These are phyloP conservation scores for Sitta europaea DNA, from an alignment of 2,113 vertebrate genomes.

Conservation along the genomic window DNA sequence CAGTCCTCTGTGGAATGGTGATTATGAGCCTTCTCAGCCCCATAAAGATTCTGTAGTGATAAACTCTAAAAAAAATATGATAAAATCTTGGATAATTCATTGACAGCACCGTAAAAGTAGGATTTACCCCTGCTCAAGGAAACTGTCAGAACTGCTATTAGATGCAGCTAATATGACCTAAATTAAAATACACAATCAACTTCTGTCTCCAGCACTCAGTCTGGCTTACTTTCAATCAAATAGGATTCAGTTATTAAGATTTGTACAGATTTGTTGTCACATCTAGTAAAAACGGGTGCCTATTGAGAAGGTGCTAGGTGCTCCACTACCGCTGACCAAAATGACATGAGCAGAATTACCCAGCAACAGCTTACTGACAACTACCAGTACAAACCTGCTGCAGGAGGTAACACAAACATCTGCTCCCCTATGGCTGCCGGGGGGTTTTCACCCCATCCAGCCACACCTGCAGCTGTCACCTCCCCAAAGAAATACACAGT, in stretches of 20 bases:
- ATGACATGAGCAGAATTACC: background rate
- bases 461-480: background rate
- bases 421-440: background rate
- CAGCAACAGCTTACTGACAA: background rate
- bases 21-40: background rate
- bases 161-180: background rate
- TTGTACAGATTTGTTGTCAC: background rate
- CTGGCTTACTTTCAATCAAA: background rate
- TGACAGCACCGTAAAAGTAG: background rate
- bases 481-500: fast-evolving
- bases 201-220: background rate
- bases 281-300: background rate
- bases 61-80: background rate
- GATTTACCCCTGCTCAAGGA: background rate
- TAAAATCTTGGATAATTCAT: background rate
- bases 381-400: background rate
- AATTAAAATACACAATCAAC: background rate
- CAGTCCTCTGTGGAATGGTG: background rate
- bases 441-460: background rate
- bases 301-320: background rate
- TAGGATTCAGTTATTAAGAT: background rate
- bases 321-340: background rate
- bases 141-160: background rate
- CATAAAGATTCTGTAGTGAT: background rate
- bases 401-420: background rate